A percentile compares a stretch with the other conserved stretches of the same genome.
Evolutionary conservation across 2,888 invertebrate species (phyloP).

Genomic region (Scaptomyza tumidula): DNA sequence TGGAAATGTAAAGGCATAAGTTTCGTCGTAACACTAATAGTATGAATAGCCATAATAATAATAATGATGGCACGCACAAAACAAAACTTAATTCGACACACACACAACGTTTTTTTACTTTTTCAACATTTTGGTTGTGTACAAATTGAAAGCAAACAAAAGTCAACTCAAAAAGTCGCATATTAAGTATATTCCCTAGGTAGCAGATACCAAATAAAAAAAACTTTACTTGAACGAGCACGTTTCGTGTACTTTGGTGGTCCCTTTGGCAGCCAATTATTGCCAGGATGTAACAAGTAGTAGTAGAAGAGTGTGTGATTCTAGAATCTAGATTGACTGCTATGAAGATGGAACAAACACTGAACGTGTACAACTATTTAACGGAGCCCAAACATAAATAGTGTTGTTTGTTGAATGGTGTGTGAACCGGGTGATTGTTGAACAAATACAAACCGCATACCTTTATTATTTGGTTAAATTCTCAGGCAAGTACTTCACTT

Average conservation of each 20-base stretch:
- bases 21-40: conserved; percentile 17
- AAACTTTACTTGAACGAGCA: neutral
- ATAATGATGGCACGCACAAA: conserved; percentile 44
- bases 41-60: conserved; percentile 24
- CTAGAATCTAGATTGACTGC: conserved; percentile 25
- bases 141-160: conserved; percentile 60
- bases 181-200: conserved; percentile 20
- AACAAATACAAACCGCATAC: conserved; percentile 31
- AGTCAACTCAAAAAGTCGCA: conserved; percentile 11
- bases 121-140: conserved; percentile 10
- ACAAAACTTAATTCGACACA: conserved; percentile 27
- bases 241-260: neutral
- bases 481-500: conserved; percentile 26
- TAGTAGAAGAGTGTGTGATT: conserved; percentile 21
- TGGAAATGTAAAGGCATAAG: conserved; percentile 24
- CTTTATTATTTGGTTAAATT: conserved; percentile 35
- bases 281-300: conserved; percentile 15
- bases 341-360: conserved; percentile 41
- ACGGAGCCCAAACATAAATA: conserved; percentile 8
- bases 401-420: conserved; percentile 13
- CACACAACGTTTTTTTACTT: conserved; percentile 19
- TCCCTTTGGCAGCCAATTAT: conserved; percentile 40
- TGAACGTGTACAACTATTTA: conserved; percentile 29
- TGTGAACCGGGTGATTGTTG: conserved; percentile 36
- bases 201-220: conserved; percentile 2